Base-by-base conservation (phyloP, 2,888 invertebrate species). In the Pyrochroa serraticornis region DNA sequence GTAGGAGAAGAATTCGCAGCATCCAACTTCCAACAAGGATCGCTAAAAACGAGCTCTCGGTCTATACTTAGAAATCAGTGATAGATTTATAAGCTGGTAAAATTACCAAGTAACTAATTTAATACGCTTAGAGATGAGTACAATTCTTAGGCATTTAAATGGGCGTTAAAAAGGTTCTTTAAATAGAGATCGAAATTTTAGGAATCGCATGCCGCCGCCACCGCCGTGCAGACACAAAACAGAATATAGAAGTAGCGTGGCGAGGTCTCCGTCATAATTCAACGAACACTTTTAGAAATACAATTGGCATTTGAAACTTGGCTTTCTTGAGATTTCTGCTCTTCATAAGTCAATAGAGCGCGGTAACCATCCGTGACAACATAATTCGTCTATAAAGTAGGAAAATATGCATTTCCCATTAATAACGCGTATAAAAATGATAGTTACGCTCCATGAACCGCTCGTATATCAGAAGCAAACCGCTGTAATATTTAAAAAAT, bases 381-480 rank as follows among this genome's bases (percentile, higher is more conserved):
- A 63, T 63, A 63, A 63, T 63, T 63, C 50, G 44, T 35, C 47
- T 49, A 56, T 60, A 63, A 63, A 63, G 42, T 58, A 60, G 49
- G 44, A 49, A 63, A 60, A 60, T 63, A 51, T 52, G 46, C 52
- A 58, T 48, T 52, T 58, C 48, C n/a, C 48, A 52, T 58, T 58
- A 58, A 58, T 58, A 52, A 48, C 35, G 13, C 30, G 38, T 34
- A 42, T 48, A 58, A 58, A 58, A 58, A 51, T 47, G 48, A 42
- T 63, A 45, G 63, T 63, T 63, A 53, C 58, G 63, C 63, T 63
- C 53, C 44, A 53, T 53, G 60, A 57, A 49, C 60, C 52, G 41
- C 55, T 54, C 48, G 43, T 58, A 63, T 55, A 60, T 63, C 56
- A 55, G 44, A 47, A 32, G 46, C 58, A 58, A 63, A 60, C 53